Percentiles rank a stretch among this genome's conserved stretches.
Conservation (phyloP, 2,113 vertebrate genomes). For the Oreochromis spilurus region DNA sequence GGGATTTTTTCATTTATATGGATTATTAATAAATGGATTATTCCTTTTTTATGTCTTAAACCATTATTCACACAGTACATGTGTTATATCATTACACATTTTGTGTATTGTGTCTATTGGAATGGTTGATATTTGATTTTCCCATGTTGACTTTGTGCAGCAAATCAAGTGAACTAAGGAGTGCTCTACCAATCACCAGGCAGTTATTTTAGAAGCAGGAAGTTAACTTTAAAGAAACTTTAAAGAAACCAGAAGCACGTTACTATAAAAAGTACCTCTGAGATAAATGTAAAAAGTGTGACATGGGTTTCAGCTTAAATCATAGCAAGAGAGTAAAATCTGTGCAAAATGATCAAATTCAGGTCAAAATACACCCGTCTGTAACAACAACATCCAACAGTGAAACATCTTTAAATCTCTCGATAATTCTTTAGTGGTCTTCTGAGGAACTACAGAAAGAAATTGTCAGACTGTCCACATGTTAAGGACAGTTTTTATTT, state of each 20-base stretch:
- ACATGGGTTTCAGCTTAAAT: not conserved
- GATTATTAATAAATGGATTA: not conserved
- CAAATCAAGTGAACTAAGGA: not conserved
- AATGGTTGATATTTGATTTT: not conserved
- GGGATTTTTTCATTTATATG: not conserved
- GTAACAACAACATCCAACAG: not conserved
- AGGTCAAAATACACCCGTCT: not conserved
- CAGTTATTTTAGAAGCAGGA: not conserved
- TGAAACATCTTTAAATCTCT: not conserved
- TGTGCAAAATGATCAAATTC: not conserved
- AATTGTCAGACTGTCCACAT: not conserved
- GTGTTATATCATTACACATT: not conserved
- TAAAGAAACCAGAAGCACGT: not conserved
- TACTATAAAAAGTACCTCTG: not conserved
- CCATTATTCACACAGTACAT: not conserved
- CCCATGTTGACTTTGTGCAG: not conserved
- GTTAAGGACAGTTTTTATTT: not conserved
- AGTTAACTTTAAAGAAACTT: not conserved
- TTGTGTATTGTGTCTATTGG: not conserved
- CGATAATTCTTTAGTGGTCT: not conserved
- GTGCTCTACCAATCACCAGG: not conserved
- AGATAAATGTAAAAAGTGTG: not conserved
- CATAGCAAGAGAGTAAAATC: not conserved
- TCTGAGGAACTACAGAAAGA: constrained; percentile 1
- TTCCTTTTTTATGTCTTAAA: not conserved